phyloP scores from a whole-genome alignment of 2,797 vertebrate genomes.

The Phoebastria nigripes region DNA sequence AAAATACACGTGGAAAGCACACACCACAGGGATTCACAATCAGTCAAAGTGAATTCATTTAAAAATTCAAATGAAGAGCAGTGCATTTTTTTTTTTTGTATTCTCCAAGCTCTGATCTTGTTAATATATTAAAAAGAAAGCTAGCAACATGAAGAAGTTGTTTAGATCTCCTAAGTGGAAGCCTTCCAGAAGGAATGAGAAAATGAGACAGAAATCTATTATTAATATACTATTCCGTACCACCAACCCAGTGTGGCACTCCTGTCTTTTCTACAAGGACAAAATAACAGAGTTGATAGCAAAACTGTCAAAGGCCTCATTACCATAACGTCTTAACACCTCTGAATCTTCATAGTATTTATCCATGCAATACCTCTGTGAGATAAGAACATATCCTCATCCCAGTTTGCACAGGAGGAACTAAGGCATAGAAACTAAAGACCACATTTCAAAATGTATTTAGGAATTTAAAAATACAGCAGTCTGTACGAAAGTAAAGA shows the following conservation, averaged over 20 bases:
- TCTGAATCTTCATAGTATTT: neutral
- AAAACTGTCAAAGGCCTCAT: neutral
- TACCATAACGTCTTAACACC: neutral
- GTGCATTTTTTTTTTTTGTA: neutral
- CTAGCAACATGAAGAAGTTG: neutral
- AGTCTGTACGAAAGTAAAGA: neutral
- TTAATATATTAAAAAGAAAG: neutral
- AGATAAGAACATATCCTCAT: neutral
- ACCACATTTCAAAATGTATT: neutral
- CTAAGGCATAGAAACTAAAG: neutral
- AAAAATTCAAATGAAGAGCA: neutral
- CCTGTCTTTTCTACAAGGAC: neutral
- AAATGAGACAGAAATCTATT: neutral
- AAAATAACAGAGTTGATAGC: neutral
- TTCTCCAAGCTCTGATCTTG: neutral
- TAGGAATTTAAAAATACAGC: neutral
- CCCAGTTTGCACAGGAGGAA: neutral
- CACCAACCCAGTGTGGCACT: neutral
- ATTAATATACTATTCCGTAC: neutral
- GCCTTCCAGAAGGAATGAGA: neutral
- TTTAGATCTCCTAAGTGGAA: neutral
- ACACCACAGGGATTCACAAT: neutral
- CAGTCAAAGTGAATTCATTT: slow-evolving; percentile 1
- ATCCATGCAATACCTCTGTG: neutral
- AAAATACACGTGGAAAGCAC: neutral